A percentile compares a stretch with the other conserved stretches of the same genome.
phyloP scores from a whole-genome alignment of 2,888 invertebrate species.

The Acleris literana region DNA sequence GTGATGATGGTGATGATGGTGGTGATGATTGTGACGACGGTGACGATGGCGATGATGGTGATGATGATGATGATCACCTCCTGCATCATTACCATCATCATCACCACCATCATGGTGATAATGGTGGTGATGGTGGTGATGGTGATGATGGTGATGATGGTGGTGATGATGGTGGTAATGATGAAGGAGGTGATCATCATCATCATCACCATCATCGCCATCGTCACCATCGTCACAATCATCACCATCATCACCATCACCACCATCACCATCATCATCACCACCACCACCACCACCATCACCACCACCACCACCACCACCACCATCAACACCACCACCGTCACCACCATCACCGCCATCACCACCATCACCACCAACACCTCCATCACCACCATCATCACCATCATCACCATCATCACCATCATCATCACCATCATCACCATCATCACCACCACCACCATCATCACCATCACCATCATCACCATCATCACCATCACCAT shows the following conservation, averaged over 20 bases:
- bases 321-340: constrained; percentile 5
- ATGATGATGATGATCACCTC: too few species aligned
- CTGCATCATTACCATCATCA: too few species aligned
- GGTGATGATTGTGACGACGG: too few species aligned
- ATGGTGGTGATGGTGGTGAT: too few species aligned
- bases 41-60: too few species aligned
- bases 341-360: too few species aligned
- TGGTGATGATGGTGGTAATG: too few species aligned
- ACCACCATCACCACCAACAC: too few species aligned
- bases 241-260: background rate
- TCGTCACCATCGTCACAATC: background rate
- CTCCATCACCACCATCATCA: constrained; percentile 2
- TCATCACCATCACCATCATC: background rate
- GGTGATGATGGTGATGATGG: too few species aligned
- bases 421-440: background rate
- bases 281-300: background rate
- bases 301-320: background rate
- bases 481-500: background rate
- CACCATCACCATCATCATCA: background rate
- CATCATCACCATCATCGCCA: background rate
- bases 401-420: background rate
- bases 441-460: background rate
- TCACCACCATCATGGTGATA: too few species aligned
- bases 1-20: too few species aligned
- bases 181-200: too few species aligned